Conservation (phyloP, 1,140 invertebrate genomes). For the Choristoneura fumiferana region DNA sequence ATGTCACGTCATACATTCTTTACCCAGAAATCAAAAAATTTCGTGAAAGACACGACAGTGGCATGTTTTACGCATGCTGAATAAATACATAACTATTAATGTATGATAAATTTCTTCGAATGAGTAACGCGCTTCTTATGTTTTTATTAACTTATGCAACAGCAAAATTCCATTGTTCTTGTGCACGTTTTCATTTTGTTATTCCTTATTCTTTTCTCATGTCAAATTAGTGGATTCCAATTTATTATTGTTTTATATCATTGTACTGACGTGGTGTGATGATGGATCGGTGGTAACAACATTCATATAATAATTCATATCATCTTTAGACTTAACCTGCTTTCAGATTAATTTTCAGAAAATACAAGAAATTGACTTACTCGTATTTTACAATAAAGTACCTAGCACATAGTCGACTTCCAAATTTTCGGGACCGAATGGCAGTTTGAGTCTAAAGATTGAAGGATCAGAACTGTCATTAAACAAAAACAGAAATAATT, state of each 20-base stretch:
- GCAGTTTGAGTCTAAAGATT: no score
- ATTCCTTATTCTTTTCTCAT: neutral
- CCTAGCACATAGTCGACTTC: no score
- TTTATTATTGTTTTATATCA: constrained; percentile 18
- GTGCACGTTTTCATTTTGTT: constrained; percentile 45
- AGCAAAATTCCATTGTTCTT: constrained; percentile 36
- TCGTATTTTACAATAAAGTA: no score
- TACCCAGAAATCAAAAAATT: neutral
- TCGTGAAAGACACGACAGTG: constrained; percentile 11
- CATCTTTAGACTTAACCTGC: no score
- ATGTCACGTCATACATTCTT: constrained; percentile 1
- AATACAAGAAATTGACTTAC: no score
- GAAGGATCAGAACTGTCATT: no score
- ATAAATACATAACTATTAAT: neutral
- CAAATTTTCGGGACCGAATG: no score
- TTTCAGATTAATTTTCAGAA: no score
- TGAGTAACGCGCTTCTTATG: constrained; percentile 19
- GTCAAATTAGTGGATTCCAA: constrained; percentile 9
- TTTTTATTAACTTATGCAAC: constrained; percentile 46
- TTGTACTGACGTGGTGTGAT: neutral
- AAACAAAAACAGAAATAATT: no score
- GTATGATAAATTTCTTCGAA: constrained; percentile 2
- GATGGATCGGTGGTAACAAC: no score
- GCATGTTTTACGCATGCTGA: constrained; percentile 12
- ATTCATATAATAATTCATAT: no score